Evolutionary conservation across 2,113 vertebrate species (phyloP), one percentile per base, ranked within the genome.

Genomic region (Plotosus lineatus): DNA sequence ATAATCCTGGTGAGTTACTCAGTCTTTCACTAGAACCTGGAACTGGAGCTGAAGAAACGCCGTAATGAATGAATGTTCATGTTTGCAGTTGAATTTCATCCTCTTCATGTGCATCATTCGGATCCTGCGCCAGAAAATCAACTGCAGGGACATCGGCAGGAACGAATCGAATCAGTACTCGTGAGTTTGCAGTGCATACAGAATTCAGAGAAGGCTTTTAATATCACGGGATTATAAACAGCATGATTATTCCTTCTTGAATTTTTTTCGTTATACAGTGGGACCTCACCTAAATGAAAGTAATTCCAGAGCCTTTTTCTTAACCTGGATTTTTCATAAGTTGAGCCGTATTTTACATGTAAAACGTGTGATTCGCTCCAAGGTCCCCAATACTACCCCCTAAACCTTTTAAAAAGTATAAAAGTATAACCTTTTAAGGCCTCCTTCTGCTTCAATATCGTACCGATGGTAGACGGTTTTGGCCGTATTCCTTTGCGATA

Each of bases 81-180:
- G 3, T 79, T 0, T 0, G 26, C 88, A 99, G 98, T 92, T 96
- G 63, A 99, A 97, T 86, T 97, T 97, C 83, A 89, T 96, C 84
- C 94, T 99, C 75, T 98, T 99, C 84, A 94, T 98, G 68, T 94
- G 95, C 87, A 98, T 99, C 80, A 97, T 99, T 84, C 94, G 96
- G 15, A 98, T 98, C 85, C 91, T 99, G 55, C 93, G 94, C 0
- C 97, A 99, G 91, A 99, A 99, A 88, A 91, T 99, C 83, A 97
- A 95, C 69, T 96, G 96, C 53, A 96, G 96, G 0, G 95, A 99
- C 0, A 93, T 97, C 0, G 94, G 96, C 21, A 95, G 94, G 88
- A 97, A 91, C 4, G 95, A 97, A 86, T 96, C 95, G 68, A 95
- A 96, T 90, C 95, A 98, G 4, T 97, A 98, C 87, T 94, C 90